Conservation (phyloP, 1,140 invertebrate species). For the Heliconius hermathena region DNA sequence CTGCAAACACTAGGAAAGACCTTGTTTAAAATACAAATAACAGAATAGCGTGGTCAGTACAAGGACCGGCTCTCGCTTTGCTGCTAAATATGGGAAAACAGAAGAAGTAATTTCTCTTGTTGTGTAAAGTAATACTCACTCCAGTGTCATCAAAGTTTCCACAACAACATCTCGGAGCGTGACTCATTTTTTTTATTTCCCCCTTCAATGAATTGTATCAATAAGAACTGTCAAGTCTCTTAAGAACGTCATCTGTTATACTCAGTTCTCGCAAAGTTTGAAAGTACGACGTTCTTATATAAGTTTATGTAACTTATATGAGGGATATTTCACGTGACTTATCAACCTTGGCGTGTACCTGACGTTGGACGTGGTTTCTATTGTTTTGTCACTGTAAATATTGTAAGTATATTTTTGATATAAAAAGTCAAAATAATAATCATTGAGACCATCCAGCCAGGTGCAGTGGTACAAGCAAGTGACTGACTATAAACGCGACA, state of each 20-base stretch:
- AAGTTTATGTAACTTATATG: conserved; percentile 42
- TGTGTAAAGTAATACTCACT: not conserved
- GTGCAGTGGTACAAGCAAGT: too few relatives aligned
- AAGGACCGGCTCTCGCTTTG: not conserved
- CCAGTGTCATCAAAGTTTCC: not conserved
- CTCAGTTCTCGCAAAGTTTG: conserved; percentile 32
- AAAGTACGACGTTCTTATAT: conserved; percentile 30
- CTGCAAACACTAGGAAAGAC: too few relatives aligned
- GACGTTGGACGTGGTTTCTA: not conserved
- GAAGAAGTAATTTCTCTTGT: conserved; percentile 2
- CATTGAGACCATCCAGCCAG: too few relatives aligned
- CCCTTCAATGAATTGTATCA: conserved; percentile 30
- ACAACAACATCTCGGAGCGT: not conserved
- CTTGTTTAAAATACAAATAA: not conserved
- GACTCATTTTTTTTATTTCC: conserved; percentile 18
- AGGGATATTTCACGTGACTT: conserved; percentile 34
- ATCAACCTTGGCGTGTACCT: conserved; percentile 1
- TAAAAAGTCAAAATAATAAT: too few relatives aligned
- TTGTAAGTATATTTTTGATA: not conserved
- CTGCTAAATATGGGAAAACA: not conserved
- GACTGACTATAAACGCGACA: too few relatives aligned
- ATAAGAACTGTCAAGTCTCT: conserved; percentile 35
- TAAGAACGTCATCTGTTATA: conserved; percentile 39
- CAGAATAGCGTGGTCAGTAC: not conserved
- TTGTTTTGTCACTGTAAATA: not conserved